phyloP scores from a whole-genome alignment of 2,113 vertebrate species.

The Columba janthina region DNA sequence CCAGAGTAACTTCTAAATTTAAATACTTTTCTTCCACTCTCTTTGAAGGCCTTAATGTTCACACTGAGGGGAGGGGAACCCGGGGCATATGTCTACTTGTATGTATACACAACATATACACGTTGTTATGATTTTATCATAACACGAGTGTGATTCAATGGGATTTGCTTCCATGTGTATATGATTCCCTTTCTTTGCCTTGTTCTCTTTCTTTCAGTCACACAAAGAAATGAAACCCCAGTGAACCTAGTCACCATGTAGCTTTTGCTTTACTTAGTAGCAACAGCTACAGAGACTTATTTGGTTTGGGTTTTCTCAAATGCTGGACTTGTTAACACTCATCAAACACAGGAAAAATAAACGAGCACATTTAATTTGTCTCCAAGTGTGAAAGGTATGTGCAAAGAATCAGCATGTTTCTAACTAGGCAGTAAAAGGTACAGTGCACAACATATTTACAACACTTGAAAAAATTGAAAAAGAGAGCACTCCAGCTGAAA shows the following conservation, averaged over 20 bases:
- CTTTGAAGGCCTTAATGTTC: background rate
- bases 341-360: slow-evolving; percentile 68
- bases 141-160: background rate
- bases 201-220: background rate
- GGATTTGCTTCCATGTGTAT: background rate
- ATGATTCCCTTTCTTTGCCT: background rate
- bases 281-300: slow-evolving; percentile 49
- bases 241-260: slow-evolving; percentile 51
- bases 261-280: slow-evolving; percentile 49
- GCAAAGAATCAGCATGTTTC: slow-evolving; percentile 53
- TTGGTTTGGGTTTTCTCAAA: slow-evolving; percentile 61
- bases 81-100: background rate
- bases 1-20: background rate
- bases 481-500: slow-evolving; percentile 49
- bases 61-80: background rate
- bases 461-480: slow-evolving; percentile 29
- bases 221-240: slow-evolving; percentile 26
- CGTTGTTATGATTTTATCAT: background rate
- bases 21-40: background rate
- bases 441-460: slow-evolving; percentile 36
- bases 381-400: slow-evolving; percentile 45
- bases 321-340: slow-evolving; percentile 58
- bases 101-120: background rate
- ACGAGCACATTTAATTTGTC: slow-evolving; percentile 53
- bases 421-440: slow-evolving; percentile 47